Percentiles rank a stretch among this genome's conserved stretches.
These are phyloP conservation scores for Tenthredo amoena DNA, from an alignment of 2,888 invertebrate species.

Conservation along the genomic window DNA sequence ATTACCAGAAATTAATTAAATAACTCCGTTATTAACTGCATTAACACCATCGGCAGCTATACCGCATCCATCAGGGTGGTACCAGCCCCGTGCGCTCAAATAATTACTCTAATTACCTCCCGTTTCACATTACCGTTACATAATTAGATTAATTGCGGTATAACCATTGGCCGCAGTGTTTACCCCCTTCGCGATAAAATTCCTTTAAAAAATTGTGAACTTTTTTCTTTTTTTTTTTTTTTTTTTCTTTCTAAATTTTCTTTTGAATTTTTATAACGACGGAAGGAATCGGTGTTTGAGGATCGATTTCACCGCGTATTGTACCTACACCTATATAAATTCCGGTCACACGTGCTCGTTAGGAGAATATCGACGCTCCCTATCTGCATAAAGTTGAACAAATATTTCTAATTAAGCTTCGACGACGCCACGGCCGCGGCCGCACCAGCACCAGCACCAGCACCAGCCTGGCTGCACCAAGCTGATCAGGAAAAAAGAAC, in stretches of 20 bases:
- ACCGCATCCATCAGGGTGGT: not conserved
- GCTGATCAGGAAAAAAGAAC: conserved; percentile 54
- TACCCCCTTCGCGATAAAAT: not conserved
- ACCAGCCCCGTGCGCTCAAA: not conserved
- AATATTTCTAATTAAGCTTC: conserved; percentile 48
- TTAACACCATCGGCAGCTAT: conserved; percentile 9
- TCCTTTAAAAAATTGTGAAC: not conserved
- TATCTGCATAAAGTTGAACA: conserved; percentile 44
- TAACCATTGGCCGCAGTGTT: not conserved
- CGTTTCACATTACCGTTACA: conserved; percentile 7
- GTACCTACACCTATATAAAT: not conserved
- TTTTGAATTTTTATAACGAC: not conserved
- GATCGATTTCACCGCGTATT: not conserved
- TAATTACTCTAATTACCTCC: conserved; percentile 13
- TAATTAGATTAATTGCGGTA: conserved; percentile 10
- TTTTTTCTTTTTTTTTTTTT: not conserved
- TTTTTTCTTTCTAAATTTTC: not conserved
- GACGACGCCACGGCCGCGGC: not conserved
- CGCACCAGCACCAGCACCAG: not conserved
- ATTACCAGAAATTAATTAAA: conserved; percentile 47
- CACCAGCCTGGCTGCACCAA: not conserved
- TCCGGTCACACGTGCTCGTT: conserved; percentile 50
- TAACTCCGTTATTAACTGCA: conserved; percentile 32
- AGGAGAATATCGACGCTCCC: conserved; percentile 33
- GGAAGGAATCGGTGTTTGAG: not conserved